Percentiles rank a stretch among this genome's conserved stretches.
Evolutionary conservation across 2,113 vertebrate genomes (phyloP).

Genomic region (Urocynchramus pylzowi): DNA sequence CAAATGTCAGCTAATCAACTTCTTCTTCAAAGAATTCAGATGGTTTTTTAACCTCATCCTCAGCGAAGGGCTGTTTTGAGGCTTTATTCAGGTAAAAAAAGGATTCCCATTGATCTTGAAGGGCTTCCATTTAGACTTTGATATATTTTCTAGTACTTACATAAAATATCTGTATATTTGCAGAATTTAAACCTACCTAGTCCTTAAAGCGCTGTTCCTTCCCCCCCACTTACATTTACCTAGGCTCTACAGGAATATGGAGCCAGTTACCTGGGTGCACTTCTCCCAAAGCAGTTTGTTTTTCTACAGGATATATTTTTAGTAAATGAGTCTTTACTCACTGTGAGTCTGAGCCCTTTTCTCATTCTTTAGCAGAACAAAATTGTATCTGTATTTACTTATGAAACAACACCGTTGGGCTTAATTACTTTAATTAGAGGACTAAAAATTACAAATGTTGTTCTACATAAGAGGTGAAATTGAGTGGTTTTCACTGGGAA

Average conservation of each 20-base stretch:
- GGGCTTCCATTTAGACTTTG: not conserved
- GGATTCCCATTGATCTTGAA: not conserved
- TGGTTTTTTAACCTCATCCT: not conserved
- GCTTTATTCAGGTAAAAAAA: not conserved
- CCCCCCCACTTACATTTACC: not conserved
- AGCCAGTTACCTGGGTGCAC: not conserved
- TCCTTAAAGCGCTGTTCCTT: not conserved
- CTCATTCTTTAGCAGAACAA: not conserved
- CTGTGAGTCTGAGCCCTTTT: not conserved
- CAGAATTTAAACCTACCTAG: not conserved
- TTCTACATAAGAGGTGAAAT: not conserved
- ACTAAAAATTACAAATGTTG: not conserved
- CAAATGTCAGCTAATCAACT: not conserved
- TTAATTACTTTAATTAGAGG: not conserved
- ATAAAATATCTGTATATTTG: not conserved
- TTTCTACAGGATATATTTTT: not conserved
- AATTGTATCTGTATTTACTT: not conserved
- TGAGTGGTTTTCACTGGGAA: not conserved
- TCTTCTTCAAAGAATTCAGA: not conserved
- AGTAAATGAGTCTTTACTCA: not conserved
- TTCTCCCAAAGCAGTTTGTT: not conserved
- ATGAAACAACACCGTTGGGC: not conserved
- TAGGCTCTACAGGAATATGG: not conserved
- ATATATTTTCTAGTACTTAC: not conserved
- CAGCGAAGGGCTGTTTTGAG: not conserved